Conservation (phyloP, 2,888 invertebrate genomes). For the Epistrophe grossulariae region DNA sequence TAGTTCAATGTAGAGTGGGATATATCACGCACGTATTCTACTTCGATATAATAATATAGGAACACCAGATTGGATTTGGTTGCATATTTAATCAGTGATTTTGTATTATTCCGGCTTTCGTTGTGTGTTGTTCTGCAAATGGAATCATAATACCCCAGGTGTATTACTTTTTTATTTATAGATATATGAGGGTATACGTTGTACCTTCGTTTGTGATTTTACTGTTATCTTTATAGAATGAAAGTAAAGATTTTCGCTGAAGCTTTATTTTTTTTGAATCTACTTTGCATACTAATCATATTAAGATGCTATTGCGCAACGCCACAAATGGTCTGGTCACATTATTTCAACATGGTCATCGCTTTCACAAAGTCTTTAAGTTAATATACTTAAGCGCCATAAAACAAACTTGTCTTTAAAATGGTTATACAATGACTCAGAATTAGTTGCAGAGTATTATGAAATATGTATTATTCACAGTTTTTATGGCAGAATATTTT, state of each 20-base stretch:
- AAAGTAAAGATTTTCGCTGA: constrained; percentile 57
- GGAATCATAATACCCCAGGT: constrained; percentile 50
- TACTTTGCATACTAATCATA: constrained; percentile 60
- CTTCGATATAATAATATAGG: background rate
- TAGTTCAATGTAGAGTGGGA: background rate
- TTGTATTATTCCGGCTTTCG: constrained; percentile 32
- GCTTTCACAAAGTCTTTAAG: constrained; percentile 58
- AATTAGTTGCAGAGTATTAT: background rate
- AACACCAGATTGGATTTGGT: constrained; percentile 4
- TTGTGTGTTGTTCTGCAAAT: constrained; percentile 49
- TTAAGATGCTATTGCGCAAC: constrained; percentile 50
- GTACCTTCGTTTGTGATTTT: background rate
- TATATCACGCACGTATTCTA: constrained; percentile 23
- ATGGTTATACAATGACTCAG: constrained; percentile 19
- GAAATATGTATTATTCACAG: background rate
- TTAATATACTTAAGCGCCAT: background rate
- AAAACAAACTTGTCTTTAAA: constrained; percentile 3
- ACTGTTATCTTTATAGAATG: constrained; percentile 49
- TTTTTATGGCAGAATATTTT: background rate
- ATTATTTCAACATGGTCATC: constrained; percentile 27
- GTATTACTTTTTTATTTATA: background rate
- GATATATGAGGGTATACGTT: too few relatives aligned
- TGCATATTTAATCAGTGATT: constrained; percentile 67
- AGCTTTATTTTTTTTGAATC: constrained; percentile 9
- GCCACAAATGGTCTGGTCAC: constrained; percentile 56